Percentiles rank a stretch among this genome's conserved stretches.
Evolutionary conservation across 2,113 vertebrate genomes (phyloP).

Genomic region (Piaya cayana): DNA sequence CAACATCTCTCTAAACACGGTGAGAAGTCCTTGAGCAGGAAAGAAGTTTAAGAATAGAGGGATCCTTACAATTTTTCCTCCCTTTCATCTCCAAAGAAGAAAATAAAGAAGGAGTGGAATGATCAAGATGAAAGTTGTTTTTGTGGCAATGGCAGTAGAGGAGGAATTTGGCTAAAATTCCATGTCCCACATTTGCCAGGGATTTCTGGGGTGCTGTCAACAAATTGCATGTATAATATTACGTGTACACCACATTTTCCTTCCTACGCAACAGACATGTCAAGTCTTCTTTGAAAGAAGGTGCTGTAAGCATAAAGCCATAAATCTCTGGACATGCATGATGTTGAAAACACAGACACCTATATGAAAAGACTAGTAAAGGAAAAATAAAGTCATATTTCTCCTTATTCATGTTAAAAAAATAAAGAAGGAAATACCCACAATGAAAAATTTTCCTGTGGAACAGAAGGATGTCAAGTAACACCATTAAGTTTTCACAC

Average conservation of each 20-base stretch:
- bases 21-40: neutral
- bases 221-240: neutral
- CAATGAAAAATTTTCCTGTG: neutral
- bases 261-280: neutral
- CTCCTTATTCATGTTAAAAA: neutral
- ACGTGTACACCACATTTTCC: neutral
- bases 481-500: neutral
- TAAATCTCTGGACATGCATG: neutral
- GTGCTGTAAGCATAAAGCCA: neutral
- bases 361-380: neutral
- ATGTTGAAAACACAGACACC: neutral
- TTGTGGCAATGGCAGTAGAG: neutral
- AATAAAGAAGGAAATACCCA: neutral
- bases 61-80: neutral
- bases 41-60: neutral
- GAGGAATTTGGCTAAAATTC: neutral
- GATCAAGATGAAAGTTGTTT: neutral
- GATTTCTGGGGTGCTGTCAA: neutral
- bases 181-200: neutral
- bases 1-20: fast-evolving
- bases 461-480: neutral
- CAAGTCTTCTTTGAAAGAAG: neutral
- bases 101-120: neutral
- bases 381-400: neutral
- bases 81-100: neutral